Conservation (phyloP, 2,113 vertebrate species). For the Ictalurus furcatus region DNA sequence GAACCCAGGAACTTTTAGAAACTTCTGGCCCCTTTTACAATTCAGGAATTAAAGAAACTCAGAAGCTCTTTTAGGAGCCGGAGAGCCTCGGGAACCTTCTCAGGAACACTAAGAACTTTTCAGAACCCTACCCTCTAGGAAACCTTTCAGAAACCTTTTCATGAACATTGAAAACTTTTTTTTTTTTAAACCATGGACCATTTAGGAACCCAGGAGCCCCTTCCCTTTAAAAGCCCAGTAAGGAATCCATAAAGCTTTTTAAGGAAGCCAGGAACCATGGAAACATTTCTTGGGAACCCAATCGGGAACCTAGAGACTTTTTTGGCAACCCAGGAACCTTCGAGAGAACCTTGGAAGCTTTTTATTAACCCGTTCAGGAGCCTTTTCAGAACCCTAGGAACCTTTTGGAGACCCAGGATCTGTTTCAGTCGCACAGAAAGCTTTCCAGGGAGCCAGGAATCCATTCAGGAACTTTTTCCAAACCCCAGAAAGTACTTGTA, state of each 20-base stretch:
- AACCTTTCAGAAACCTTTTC: too few relatives aligned
- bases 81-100: not conserved
- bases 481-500: not conserved
- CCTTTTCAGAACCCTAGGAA: not conserved
- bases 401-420: not conserved
- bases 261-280: not conserved
- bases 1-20: not conserved
- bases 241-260: not conserved
- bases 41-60: not conserved
- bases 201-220: not conserved
- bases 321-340: not conserved
- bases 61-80: not conserved
- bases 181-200: not conserved
- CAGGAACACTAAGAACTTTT: not conserved
- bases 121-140: not conserved
- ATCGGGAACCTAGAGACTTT: not conserved
- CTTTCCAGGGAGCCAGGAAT: not conserved
- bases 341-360: not conserved
- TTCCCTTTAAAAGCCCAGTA: not conserved
- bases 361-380: not conserved
- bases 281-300: not conserved
- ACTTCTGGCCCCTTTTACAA: not conserved
- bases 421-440: not conserved
- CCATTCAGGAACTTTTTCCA: not conserved
- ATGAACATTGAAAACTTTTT: not conserved